These are phyloP conservation scores for Zaprionus lineosus DNA, from an alignment of 2,888 invertebrate genomes.

Conservation along the genomic window DNA sequence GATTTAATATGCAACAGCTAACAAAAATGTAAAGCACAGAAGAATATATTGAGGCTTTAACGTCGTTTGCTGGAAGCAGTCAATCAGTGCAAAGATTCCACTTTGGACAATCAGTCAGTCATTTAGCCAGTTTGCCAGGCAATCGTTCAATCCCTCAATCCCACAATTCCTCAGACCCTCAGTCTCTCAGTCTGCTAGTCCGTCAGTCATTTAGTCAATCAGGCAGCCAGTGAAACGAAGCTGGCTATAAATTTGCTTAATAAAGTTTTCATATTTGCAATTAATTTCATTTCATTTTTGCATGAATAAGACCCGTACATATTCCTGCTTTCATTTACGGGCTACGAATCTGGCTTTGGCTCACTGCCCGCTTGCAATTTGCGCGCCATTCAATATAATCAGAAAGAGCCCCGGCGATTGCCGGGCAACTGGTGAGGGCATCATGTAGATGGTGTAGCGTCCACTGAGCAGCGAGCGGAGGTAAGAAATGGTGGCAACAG, in stretches of 20 bases:
- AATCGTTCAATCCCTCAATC: background rate
- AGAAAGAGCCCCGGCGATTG: slow-evolving; percentile 12
- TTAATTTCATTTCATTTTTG: slow-evolving; percentile 69
- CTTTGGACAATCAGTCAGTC: slow-evolving; percentile 5
- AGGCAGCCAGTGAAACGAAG: slow-evolving; percentile 8
- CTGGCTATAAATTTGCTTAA: slow-evolving; percentile 62
- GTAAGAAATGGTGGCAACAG: no score
- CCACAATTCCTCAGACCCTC: background rate
- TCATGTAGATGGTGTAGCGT: no score
- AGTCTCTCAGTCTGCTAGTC: background rate
- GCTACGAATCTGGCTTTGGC: slow-evolving; percentile 43
- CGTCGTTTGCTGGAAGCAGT: slow-evolving; percentile 14
- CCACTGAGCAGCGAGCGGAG: no score
- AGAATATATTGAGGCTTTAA: slow-evolving; percentile 12
- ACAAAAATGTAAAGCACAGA: no score
- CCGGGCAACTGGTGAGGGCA: background rate
- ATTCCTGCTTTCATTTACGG: slow-evolving; percentile 12
- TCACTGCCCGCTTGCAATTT: slow-evolving; percentile 56
- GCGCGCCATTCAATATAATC: slow-evolving; percentile 64
- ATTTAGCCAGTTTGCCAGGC: no score
- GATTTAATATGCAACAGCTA: slow-evolving; percentile 29
- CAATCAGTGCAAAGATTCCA: slow-evolving; percentile 40
- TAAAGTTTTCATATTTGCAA: slow-evolving; percentile 71
- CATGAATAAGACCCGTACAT: slow-evolving; percentile 57
- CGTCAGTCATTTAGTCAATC: background rate